Evolutionary conservation across 2,888 invertebrate genomes (phyloP).

Genomic region (Notodonta dromedarius): DNA sequence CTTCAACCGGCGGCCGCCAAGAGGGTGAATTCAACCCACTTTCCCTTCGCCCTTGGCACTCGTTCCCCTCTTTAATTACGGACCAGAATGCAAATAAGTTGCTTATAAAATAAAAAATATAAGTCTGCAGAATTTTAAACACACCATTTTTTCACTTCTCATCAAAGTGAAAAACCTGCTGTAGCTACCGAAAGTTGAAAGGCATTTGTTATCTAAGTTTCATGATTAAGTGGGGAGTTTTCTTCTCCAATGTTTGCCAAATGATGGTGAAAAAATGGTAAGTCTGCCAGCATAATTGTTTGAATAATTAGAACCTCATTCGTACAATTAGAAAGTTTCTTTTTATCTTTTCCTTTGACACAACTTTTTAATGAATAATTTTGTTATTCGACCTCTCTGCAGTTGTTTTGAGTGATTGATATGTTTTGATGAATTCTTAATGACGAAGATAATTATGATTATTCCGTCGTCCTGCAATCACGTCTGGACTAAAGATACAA

Average conservation of each 20-base stretch:
- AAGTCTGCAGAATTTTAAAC: slow-evolving; percentile 49
- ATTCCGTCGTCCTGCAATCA: too few relatives aligned
- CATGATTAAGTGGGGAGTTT: slow-evolving; percentile 65
- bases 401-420: not conserved
- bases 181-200: slow-evolving; percentile 52
- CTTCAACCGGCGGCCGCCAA: slow-evolving; percentile 12
- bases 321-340: slow-evolving; percentile 60
- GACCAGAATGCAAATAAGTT: slow-evolving; percentile 68
- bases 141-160: slow-evolving; percentile 51
- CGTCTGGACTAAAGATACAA: too few relatives aligned
- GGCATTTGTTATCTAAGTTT: slow-evolving; percentile 73
- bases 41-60: slow-evolving; percentile 35
- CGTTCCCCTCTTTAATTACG: slow-evolving; percentile 53
- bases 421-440: not conserved
- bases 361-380: slow-evolving; percentile 60
- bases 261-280: slow-evolving; percentile 59
- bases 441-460: not conserved
- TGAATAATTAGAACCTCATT: slow-evolving; percentile 77
- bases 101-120: slow-evolving; percentile 58
- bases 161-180: slow-evolving; percentile 50
- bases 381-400: slow-evolving; percentile 24
- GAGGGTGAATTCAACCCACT: slow-evolving; percentile 22
- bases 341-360: slow-evolving; percentile 38
- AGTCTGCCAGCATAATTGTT: slow-evolving; percentile 68
- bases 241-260: slow-evolving; percentile 53